phyloP scores from a whole-genome alignment of 2,113 vertebrate species.

The Lophochroa leadbeateri region DNA sequence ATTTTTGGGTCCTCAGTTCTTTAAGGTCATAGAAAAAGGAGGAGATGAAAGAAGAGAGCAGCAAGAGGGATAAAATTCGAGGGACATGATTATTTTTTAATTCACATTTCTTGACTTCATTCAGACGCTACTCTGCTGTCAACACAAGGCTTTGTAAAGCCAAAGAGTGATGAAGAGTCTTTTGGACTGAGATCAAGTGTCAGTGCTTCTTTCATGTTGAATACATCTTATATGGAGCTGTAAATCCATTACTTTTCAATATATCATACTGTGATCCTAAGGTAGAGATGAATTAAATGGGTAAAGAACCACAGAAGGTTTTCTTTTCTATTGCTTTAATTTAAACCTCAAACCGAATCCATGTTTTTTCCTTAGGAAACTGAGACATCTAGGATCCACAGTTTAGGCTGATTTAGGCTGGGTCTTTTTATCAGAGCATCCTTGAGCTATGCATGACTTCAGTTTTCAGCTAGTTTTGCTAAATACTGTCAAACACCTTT shows the following conservation, averaged over 20 bases:
- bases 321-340: not conserved
- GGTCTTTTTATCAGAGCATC: not conserved
- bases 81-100: not conserved
- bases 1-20: not conserved
- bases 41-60: not conserved
- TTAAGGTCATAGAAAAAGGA: not conserved
- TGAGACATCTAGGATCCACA: not conserved
- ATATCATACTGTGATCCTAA: not conserved
- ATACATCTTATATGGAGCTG: not conserved
- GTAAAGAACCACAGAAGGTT: not conserved
- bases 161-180: not conserved
- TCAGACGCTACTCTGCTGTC: not conserved
- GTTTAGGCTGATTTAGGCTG: not conserved
- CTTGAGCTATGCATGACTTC: not conserved
- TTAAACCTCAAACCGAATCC: not conserved
- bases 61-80: not conserved
- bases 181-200: not conserved
- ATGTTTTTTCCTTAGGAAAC: not conserved
- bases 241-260: not conserved
- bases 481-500: rapidly evolving
- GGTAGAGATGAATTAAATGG: not conserved
- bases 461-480: not conserved
- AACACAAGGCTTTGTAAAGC: not conserved
- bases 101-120: not conserved
- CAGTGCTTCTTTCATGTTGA: not conserved